phyloP scores from a whole-genome alignment of 1,140 invertebrate species.

The Scaptomyza pallida region DNA sequence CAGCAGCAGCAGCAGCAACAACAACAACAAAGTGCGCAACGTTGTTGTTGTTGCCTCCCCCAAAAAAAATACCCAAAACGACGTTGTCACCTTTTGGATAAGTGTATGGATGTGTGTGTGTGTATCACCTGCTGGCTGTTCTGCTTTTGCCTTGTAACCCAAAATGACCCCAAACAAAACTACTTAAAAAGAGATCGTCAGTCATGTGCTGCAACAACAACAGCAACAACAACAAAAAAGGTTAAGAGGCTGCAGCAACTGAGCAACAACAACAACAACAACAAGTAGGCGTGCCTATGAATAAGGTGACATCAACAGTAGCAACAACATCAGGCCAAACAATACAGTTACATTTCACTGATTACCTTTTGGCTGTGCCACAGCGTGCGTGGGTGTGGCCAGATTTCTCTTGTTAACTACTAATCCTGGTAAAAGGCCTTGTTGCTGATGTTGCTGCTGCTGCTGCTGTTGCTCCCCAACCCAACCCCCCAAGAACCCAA shows the following conservation, averaged over 20 bases:
- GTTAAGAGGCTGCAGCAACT: constrained; percentile 74
- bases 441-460: constrained; percentile 38
- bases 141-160: constrained; percentile 40
- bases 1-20: constrained; percentile 28
- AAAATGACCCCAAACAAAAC: constrained; percentile 72
- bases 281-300: constrained; percentile 51
- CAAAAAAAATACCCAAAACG: constrained; percentile 50
- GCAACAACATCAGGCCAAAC: constrained; percentile 56
- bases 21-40: constrained; percentile 35
- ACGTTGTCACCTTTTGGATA: constrained; percentile 66
- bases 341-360: constrained; percentile 82
- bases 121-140: constrained; percentile 13
- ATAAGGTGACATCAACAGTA: constrained; percentile 59
- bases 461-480: not conserved
- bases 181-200: constrained; percentile 80
- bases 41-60: constrained; percentile 21
- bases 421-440: constrained; percentile 81
- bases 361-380: constrained; percentile 77
- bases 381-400: constrained; percentile 59
- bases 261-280: constrained; percentile 24
- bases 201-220: constrained; percentile 28
- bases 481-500: constrained; percentile 4
- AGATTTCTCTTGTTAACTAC: constrained; percentile 82
- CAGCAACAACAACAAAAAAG: constrained; percentile 50
- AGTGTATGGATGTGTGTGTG: constrained; percentile 1